phyloP scores from a whole-genome alignment of 2,113 vertebrate genomes.

The Syrmaticus mikado region DNA sequence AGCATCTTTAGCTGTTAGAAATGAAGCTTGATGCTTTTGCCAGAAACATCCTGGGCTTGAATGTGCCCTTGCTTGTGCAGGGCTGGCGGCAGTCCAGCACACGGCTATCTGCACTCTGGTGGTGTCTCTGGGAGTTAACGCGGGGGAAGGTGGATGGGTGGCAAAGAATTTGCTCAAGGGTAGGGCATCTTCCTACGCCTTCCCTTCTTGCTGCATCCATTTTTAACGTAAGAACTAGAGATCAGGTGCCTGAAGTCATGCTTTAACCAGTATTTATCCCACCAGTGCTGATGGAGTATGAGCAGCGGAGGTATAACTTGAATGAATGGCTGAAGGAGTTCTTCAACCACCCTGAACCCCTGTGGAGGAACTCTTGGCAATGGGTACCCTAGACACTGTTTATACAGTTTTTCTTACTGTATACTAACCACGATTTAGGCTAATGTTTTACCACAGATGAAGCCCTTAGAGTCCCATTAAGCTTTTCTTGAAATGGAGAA shows the following conservation, averaged over 20 bases:
- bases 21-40: slow-evolving; percentile 32
- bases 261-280: not conserved
- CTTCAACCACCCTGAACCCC: not conserved
- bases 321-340: not conserved
- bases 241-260: not conserved
- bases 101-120: slow-evolving; percentile 1
- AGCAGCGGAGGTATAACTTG: not conserved
- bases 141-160: slow-evolving; percentile 2
- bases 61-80: slow-evolving; percentile 45
- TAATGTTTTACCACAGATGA: not conserved
- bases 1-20: slow-evolving; percentile 29
- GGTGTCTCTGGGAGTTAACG: not conserved
- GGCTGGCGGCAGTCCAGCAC: slow-evolving; percentile 39
- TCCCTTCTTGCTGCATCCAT: not conserved
- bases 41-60: slow-evolving; percentile 49
- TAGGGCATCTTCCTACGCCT: not conserved
- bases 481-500: not conserved
- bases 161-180: not conserved
- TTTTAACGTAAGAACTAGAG: not conserved
- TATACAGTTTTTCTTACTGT: not conserved
- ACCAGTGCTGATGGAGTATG: not conserved
- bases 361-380: fast-evolving
- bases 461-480: not conserved
- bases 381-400: not conserved
- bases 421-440: not conserved